Conservation (phyloP, 2,113 vertebrate species). For the Edolisoma coerulescens region DNA sequence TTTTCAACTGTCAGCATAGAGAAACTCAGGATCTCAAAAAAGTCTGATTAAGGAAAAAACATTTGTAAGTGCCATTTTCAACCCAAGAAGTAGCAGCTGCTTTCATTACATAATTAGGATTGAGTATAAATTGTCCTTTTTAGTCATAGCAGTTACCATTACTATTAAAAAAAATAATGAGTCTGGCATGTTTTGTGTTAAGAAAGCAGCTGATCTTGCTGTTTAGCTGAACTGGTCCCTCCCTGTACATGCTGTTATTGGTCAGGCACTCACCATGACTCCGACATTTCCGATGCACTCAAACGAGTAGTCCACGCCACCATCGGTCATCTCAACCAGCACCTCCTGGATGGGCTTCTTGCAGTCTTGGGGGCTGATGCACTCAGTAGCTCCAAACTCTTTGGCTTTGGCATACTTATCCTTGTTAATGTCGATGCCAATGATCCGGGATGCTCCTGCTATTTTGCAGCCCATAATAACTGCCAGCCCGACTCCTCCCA, state of each 20-base stretch:
- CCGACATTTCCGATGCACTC: slow-evolving; percentile 80
- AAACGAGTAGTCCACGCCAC: slow-evolving; percentile 80
- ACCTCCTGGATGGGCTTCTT: slow-evolving; percentile 78
- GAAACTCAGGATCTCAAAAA: not conserved
- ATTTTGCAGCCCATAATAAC: slow-evolving; percentile 80
- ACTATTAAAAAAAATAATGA: not conserved
- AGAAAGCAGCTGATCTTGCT: not conserved
- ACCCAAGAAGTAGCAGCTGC: not conserved
- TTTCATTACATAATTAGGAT: not conserved
- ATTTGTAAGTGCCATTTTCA: not conserved
- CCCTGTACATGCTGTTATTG: not conserved
- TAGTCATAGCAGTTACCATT: not conserved
- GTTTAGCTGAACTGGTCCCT: not conserved
- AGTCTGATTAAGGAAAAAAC: not conserved
- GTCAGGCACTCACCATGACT: slow-evolving; percentile 71
- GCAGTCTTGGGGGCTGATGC: slow-evolving; percentile 74
- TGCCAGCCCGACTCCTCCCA: slow-evolving; percentile 79
- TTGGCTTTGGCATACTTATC: slow-evolving; percentile 75
- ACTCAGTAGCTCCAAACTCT: slow-evolving; percentile 79
- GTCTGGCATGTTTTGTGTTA: not conserved
- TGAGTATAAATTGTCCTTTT: not conserved
- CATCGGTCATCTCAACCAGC: slow-evolving; percentile 74
- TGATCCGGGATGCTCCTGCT: slow-evolving; percentile 77
- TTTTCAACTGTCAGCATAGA: not conserved
- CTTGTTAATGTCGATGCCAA: slow-evolving; percentile 77